Conservation (phyloP, 1,140 invertebrate genomes). For the Oreohelix idahoensis region DNA sequence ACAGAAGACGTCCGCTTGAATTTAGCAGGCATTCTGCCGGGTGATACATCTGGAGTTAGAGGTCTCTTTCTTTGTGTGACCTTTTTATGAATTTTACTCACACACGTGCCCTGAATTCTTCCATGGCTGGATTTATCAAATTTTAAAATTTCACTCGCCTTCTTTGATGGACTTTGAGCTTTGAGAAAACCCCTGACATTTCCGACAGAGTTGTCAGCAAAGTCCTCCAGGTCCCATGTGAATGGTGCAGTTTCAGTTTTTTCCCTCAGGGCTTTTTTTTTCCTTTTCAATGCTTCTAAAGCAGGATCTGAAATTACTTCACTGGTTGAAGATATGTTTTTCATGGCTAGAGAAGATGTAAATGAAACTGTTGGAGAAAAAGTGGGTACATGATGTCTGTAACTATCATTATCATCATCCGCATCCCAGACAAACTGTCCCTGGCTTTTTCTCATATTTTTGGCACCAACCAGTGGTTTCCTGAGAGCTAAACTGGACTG, state of each 20-base stretch:
- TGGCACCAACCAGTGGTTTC: not conserved
- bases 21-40: not conserved
- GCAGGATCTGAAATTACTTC: not conserved
- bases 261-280: slow-evolving; percentile 21
- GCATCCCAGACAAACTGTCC: slow-evolving; percentile 30
- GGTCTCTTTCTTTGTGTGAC: not conserved
- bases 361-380: not conserved
- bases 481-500: not conserved
- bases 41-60: not conserved
- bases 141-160: not conserved
- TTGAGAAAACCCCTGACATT: not conserved
- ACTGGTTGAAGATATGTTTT: too few species aligned
- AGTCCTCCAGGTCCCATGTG: slow-evolving; percentile 37
- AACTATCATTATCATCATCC: slow-evolving; percentile 6
- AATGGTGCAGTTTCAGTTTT: slow-evolving; percentile 25
- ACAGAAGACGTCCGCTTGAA: not conserved
- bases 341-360: not conserved
- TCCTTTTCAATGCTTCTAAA: slow-evolving; percentile 14
- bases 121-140: not conserved
- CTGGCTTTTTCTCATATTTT: not conserved
- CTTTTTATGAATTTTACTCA: not conserved
- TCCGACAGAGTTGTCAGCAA: not conserved
- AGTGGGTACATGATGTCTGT: not conserved
- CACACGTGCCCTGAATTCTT: not conserved
- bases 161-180: not conserved